Percentiles rank a stretch among this genome's conserved stretches.
These are phyloP conservation scores for Anaspis maculata DNA, from an alignment of 2,888 invertebrate genomes.

Conservation along the genomic window DNA sequence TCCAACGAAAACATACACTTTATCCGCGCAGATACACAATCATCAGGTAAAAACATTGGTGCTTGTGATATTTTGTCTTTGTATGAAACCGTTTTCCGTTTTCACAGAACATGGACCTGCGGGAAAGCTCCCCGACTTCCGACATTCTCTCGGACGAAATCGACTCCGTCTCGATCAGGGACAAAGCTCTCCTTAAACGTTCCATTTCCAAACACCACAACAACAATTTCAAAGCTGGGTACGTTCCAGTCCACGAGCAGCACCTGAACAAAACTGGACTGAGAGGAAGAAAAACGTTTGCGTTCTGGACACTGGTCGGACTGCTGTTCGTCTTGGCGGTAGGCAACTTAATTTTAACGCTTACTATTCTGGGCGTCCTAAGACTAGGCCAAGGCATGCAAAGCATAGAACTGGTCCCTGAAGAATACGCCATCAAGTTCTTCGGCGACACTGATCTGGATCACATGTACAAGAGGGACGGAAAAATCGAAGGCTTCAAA, in stretches of 20 bases:
- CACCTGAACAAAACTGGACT: constrained; percentile 33
- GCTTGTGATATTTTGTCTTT: too few species aligned
- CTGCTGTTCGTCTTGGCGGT: constrained; percentile 64
- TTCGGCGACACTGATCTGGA: constrained; percentile 71
- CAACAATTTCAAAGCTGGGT: constrained; percentile 36
- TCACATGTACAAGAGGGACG: constrained; percentile 65
- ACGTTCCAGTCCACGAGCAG: constrained; percentile 35
- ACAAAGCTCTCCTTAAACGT: constrained; percentile 31
- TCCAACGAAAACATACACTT: too few species aligned
- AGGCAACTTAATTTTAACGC: constrained; percentile 71
- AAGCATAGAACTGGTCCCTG: constrained; percentile 72
- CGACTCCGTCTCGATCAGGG: constrained; percentile 31
- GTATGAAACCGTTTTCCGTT: too few species aligned
- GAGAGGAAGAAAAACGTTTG: constrained; percentile 55
- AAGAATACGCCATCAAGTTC: constrained; percentile 67
- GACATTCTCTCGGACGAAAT: constrained; percentile 36
- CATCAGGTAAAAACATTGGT: too few species aligned
- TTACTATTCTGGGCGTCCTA: constrained; percentile 73
- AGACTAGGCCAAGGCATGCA: constrained; percentile 77
- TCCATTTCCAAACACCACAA: constrained; percentile 27
- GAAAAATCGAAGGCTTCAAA: constrained; percentile 52
- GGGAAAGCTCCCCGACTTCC: constrained; percentile 31
- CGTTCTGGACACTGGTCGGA: constrained; percentile 71
- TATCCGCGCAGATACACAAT: too few species aligned
- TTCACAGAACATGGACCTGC: constrained; percentile 23